Base-by-base conservation (phyloP, 2,888 invertebrate genomes). In the Caenorhabditis sp. region DNA sequence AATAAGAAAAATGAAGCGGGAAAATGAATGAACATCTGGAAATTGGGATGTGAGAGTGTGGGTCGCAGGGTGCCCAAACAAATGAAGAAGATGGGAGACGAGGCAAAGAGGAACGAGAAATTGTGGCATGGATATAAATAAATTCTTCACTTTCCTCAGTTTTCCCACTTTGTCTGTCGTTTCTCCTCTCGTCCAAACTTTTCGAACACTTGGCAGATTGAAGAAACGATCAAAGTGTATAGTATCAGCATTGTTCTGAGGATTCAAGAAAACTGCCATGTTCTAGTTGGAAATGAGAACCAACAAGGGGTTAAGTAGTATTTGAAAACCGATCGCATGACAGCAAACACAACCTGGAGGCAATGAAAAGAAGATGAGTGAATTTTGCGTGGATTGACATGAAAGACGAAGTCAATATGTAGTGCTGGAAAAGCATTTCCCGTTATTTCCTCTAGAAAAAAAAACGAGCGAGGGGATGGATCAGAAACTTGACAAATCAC, bases 251-350 rank as follows among this genome's bases (percentile, higher is more conserved):
- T 38, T 38, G 38, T 38, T 38, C 38, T 38, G 38, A 38, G 12
- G 38, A 38, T 38, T 38, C 38, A 10, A 38, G 38, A 38, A 38
- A 54, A 54, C 54, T 54, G 26, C 38, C 35, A 49, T 14, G 26
- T 26, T 38, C 31, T 28, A 41, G 51, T 24, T 16, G 22, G 47
- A 35, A 44, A 28, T 56, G 44, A 19, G 44, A 70, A 59, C 59
- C 38, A 68, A 35, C 16, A 26, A 38, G 41, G 31, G 69, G 70
- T 79, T 64, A 61, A 79, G 79, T 79, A 79, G 77, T 72, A 63
- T 77, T 77, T 63, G 77, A 77, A 70, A 79, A 56, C 70, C 70
- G 63, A 79, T 79, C 79, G 70, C 64, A 79, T 79, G 70, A 35
- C 79, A 79, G 70, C 79, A 79, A 79, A 79, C 70, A 76, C 19